phyloP scores from a whole-genome alignment of 2,797 vertebrate genomes.

The Propithecus perrieri region DNA sequence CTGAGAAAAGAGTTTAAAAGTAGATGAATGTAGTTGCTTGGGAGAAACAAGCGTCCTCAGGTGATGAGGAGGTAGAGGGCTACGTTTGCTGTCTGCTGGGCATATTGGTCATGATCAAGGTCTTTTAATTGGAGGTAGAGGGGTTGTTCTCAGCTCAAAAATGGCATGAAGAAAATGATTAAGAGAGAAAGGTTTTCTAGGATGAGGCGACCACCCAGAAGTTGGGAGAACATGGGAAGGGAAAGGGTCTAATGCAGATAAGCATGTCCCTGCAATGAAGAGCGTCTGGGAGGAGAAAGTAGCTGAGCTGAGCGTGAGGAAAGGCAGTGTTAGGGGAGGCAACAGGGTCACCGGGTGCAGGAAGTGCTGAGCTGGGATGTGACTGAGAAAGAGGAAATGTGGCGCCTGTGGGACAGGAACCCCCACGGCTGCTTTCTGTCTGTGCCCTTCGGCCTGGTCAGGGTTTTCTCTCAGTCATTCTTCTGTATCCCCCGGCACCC shows the following conservation, averaged over 20 bases:
- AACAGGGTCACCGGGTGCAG: neutral
- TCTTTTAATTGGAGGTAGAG: neutral
- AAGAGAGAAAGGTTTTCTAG: neutral
- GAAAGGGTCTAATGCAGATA: neutral
- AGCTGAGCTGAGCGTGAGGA: neutral
- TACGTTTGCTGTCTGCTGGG: neutral
- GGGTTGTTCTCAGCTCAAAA: neutral
- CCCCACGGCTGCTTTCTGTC: neutral
- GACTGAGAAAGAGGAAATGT: neutral
- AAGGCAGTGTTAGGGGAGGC: neutral
- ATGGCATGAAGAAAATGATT: neutral
- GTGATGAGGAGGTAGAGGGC: neutral
- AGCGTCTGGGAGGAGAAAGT: neutral
- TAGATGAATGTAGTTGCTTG: neutral
- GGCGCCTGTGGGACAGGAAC: neutral
- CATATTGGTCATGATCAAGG: neutral
- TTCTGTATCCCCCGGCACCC: neutral
- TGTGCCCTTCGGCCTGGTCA: neutral
- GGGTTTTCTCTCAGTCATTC: neutral
- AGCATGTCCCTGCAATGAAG: neutral
- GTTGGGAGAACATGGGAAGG: neutral
- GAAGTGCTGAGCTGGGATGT: neutral
- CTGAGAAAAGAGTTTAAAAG: neutral
- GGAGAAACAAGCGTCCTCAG: neutral
- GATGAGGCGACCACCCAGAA: neutral